phyloP scores from a whole-genome alignment of 1,140 invertebrate genomes.

The Conus betulinus region DNA sequence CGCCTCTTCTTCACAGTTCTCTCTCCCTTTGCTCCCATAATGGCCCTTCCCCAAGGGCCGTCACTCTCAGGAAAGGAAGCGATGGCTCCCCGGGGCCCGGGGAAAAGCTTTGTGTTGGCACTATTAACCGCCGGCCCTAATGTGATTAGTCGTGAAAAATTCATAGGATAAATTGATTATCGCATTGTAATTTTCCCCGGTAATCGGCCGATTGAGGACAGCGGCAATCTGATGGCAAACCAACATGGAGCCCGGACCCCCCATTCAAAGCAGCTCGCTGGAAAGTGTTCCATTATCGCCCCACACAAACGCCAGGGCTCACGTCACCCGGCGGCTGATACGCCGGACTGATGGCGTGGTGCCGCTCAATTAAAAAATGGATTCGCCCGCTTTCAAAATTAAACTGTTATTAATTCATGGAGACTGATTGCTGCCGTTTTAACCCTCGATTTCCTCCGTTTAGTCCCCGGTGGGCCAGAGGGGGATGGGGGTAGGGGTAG shows the following conservation, averaged over 20 bases:
- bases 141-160: slow-evolving; percentile 54
- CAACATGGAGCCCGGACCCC: neutral
- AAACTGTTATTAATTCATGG: slow-evolving; percentile 36
- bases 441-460: slow-evolving; percentile 26
- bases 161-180: slow-evolving; percentile 49
- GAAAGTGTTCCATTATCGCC: slow-evolving; percentile 26
- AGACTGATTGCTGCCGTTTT: slow-evolving; percentile 24
- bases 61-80: slow-evolving; percentile 36
- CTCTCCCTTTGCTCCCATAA: slow-evolving; percentile 23
- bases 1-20: slow-evolving; percentile 16
- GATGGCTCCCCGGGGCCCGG: slow-evolving; percentile 37
- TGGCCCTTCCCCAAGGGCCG: slow-evolving; percentile 30
- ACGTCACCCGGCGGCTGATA: neutral
- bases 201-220: slow-evolving; percentile 34
- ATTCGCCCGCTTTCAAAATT: slow-evolving; percentile 24
- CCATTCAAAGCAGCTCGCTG: slow-evolving; percentile 22
- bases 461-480: neutral
- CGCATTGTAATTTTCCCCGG: slow-evolving; percentile 41
- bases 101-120: slow-evolving; percentile 32
- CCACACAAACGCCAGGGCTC: neutral
- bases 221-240: slow-evolving; percentile 38
- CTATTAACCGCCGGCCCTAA: slow-evolving; percentile 36
- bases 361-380: slow-evolving; percentile 18
- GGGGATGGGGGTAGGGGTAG: no score
- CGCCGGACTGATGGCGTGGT: neutral